Evolutionary conservation across 1,140 invertebrate species (phyloP).

Genomic region (Druon quercuslanigerum): DNA sequence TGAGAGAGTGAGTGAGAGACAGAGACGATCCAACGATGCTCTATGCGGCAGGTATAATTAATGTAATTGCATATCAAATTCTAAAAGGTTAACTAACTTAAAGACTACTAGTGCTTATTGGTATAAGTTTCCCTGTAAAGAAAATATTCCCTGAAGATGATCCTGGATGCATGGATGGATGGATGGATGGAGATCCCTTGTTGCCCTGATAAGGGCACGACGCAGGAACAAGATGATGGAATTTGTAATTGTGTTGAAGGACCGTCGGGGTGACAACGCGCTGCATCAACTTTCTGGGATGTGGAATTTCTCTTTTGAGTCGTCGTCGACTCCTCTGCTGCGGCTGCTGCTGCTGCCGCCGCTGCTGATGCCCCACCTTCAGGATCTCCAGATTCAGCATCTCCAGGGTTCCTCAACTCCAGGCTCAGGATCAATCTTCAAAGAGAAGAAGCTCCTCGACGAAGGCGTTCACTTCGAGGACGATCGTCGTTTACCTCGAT

Average conservation of each 20-base stretch:
- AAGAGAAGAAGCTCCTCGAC: background rate
- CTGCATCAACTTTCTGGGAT: background rate
- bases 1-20: no score
- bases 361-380: no score
- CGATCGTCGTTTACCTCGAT: conserved; percentile 34
- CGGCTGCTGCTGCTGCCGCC: background rate
- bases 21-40: conserved; percentile 66
- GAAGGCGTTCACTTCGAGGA: no score
- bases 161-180: background rate
- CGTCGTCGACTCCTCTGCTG: background rate
- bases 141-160: background rate
- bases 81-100: conserved; percentile 72
- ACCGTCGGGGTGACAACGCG: background rate
- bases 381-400: background rate
- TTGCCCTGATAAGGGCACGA: background rate
- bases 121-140: conserved; percentile 37
- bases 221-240: background rate
- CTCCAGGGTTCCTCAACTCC: conserved; percentile 9
- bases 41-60: conserved; percentile 72
- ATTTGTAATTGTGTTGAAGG: background rate
- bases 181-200: background rate
- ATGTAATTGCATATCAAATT: conserved; percentile 68
- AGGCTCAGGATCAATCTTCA: background rate
- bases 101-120: conserved; percentile 65
- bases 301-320: conserved; percentile 2